Evolutionary conservation across 2,888 invertebrate species (phyloP).

Genomic region (Schizaphis graminum): DNA sequence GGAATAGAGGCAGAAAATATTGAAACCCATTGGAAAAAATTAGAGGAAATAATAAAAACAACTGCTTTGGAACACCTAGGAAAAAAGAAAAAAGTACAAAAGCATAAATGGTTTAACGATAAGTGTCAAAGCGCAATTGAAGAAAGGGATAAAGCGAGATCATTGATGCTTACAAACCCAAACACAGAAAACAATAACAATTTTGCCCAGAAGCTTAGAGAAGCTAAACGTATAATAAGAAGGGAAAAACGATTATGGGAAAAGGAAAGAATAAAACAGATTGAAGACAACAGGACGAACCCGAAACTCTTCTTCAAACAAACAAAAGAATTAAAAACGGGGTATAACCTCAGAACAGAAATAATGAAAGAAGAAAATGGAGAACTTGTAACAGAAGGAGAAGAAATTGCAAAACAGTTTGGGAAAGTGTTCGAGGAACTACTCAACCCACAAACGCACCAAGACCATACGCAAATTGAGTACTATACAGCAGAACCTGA

Average conservation of each 20-base stretch:
- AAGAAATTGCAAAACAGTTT: conserved; percentile 37
- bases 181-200: conserved; percentile 8
- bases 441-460: conserved; percentile 6
- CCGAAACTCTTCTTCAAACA: not conserved
- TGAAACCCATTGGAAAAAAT: conserved; percentile 21
- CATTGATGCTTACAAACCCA: conserved; percentile 25
- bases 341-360: conserved; percentile 16
- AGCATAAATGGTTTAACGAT: conserved; percentile 21
- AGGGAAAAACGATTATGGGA: conserved; percentile 18
- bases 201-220: conserved; percentile 34
- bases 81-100: conserved; percentile 47
- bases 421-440: conserved; percentile 5
- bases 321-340: not conserved
- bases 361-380: not conserved
- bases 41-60: not conserved
- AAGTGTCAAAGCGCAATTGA: not conserved
- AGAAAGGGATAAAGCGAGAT: conserved; percentile 30
- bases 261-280: no score
- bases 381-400: not conserved
- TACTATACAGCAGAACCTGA: conserved; percentile 22
- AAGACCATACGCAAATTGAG: not conserved
- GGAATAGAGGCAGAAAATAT: conserved; percentile 40
- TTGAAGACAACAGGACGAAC: no score
- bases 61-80: conserved; percentile 16
- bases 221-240: conserved; percentile 47